Conservation (phyloP, 2,113 vertebrate species). For the Aegotheles bennettii region DNA sequence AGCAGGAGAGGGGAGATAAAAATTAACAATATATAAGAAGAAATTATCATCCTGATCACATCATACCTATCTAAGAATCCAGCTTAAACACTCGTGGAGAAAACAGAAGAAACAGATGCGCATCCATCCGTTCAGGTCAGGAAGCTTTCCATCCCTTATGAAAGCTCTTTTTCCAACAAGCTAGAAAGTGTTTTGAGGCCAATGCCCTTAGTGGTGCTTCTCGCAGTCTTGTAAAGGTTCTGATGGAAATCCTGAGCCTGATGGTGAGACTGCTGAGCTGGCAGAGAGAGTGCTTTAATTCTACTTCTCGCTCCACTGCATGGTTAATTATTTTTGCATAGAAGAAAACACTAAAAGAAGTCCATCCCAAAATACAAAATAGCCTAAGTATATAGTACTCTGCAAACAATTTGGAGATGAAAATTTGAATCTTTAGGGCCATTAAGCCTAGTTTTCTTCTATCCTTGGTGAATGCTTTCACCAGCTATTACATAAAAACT, state of each 20-base stretch:
- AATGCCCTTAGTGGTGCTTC: background rate
- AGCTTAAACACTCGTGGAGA: background rate
- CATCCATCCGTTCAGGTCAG: background rate
- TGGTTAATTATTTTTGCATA: slow-evolving; percentile 10
- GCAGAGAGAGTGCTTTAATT: background rate
- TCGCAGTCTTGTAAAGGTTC: background rate
- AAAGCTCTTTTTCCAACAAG: background rate
- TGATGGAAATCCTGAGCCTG: background rate
- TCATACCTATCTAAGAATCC: background rate
- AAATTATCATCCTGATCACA: background rate
- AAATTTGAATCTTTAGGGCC: background rate
- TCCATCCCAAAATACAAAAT: background rate
- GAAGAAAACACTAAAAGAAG: background rate
- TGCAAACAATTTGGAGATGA: background rate
- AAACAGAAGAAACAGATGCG: background rate
- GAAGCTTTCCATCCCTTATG: background rate
- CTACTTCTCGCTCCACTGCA: background rate
- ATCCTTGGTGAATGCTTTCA: background rate
- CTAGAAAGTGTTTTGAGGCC: background rate
- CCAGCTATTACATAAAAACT: background rate
- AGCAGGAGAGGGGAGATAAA: background rate
- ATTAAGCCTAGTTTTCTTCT: background rate
- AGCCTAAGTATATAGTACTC: background rate
- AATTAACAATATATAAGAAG: background rate
- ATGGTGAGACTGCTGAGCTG: background rate